Evolutionary conservation across 2,888 invertebrate genomes (phyloP).

Genomic region (Drosophila recens): DNA sequence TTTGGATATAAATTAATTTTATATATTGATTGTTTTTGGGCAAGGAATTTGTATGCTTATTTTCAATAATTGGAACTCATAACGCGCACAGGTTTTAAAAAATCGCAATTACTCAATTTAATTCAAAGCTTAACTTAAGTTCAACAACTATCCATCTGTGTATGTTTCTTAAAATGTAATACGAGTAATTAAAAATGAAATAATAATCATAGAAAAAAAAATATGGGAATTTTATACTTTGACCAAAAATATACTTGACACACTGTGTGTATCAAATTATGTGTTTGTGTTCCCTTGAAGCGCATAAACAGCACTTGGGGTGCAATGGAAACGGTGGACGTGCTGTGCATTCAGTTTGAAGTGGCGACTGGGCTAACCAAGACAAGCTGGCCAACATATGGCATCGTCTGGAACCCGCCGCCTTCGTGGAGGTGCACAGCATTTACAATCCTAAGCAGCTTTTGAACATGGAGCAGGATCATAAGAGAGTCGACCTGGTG

Average conservation of each 20-base stretch:
- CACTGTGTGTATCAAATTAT: conserved; percentile 1
- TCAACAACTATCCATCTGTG: too few relatives aligned
- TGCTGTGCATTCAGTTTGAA: conserved; percentile 40
- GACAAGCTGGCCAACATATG: conserved; percentile 41
- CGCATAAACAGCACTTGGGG: conserved; percentile 16
- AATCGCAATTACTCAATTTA: too few relatives aligned
- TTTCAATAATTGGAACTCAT: too few relatives aligned
- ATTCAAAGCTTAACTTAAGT: too few relatives aligned
- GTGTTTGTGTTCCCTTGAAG: conserved; percentile 43
- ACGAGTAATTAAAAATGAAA: too few relatives aligned
- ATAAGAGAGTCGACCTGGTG: conserved; percentile 10
- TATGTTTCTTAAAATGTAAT: too few relatives aligned
- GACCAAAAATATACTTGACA: not conserved
- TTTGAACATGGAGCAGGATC: conserved; percentile 21
- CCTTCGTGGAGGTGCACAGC: conserved; percentile 55
- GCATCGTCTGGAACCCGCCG: conserved; percentile 52
- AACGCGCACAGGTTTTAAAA: too few relatives aligned
- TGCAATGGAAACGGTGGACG: conserved; percentile 4
- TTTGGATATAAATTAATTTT: too few relatives aligned
- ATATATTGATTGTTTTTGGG: too few relatives aligned
- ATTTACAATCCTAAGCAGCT: conserved; percentile 4
- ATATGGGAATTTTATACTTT: not conserved
- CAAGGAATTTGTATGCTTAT: too few relatives aligned
- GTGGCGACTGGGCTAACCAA: conserved; percentile 12
- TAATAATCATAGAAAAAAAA: too few relatives aligned